Conservation (phyloP, 1,140 invertebrate genomes). For the Anadara kagoshimensis region DNA sequence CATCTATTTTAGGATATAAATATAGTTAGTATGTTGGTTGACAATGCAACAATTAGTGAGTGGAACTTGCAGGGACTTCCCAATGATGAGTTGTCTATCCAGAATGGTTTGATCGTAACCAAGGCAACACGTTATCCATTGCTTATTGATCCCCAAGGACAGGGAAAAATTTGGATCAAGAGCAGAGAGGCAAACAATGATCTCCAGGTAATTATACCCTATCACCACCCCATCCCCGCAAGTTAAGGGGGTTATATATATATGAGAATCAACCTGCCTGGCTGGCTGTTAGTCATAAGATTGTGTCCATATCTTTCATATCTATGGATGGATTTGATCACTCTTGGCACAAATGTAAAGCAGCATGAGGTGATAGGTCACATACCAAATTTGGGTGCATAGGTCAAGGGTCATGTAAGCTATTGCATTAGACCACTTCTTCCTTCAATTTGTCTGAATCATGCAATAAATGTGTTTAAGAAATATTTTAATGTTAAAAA, state of each 20-base stretch:
- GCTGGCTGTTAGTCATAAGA: too few species aligned
- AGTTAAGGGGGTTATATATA: conserved; percentile 84
- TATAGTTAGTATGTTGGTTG: conserved; percentile 94
- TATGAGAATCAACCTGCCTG: too few species aligned
- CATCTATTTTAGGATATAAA: conserved; percentile 80
- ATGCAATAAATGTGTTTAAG: too few species aligned
- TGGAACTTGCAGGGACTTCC: conserved; percentile 97
- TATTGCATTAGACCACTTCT: background rate
- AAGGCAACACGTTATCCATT: conserved; percentile 93
- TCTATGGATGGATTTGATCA: too few species aligned
- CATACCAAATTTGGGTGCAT: too few species aligned
- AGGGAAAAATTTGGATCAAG: conserved; percentile 98
- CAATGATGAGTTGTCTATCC: conserved; percentile 96
- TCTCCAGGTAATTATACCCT: conserved; percentile 91
- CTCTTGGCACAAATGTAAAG: too few species aligned
- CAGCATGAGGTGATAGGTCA: too few species aligned
- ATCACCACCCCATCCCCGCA: conserved; percentile 97
- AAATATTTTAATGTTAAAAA: too few species aligned
- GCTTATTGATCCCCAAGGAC: conserved; percentile 96
- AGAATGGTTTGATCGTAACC: conserved; percentile 97
- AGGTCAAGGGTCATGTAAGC: background rate
- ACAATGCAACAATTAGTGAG: conserved; percentile 89
- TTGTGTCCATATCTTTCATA: too few species aligned
- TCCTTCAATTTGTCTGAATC: too few species aligned
- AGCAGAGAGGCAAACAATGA: conserved; percentile 93